Base-by-base conservation (phyloP, 1,140 invertebrate species). In the Dinoponera quadriceps region DNA sequence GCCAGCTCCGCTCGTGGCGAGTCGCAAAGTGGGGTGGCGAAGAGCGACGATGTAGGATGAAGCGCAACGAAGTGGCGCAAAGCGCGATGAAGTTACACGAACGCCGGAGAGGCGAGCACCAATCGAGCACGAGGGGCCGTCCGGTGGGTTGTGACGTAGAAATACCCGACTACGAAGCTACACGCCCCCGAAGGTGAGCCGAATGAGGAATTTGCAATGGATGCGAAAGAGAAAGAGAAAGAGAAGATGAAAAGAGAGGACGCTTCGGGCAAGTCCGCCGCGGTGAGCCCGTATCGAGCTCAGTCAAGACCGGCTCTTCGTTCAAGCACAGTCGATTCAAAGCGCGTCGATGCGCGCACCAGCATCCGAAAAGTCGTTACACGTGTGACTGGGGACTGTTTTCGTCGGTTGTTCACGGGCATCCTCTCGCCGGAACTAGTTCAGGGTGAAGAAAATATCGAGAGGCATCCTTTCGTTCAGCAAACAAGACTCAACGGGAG, bases 261-360 rank as follows among this genome's bases (percentile, higher is more conserved):
- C 68, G 27, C 57, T 55, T 68, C 63, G 16, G 9, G 55, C 63
- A 55, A 48, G 29, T 78, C 83, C 16, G 51, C 5, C 29, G 29
- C 2, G 5, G 29, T 5, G 5, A 5, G 2, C 5, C 29, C 29
- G 29, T 2, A 5, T 33, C 66, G 60, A 69, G 71, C 44, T 84
- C 83, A 86, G 75, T 84, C 71, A 14, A 51, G 73, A 71, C 84
- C 90, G 73, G 82, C 54, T 62, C 68, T 65, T n/a, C 77, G 63
- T 48, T 69, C 83, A 83, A 83, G 87, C 11, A 85, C 57, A 77
- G 86, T 88, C 51, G 20, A 49, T 16, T 18, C 38, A 44, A 44
- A 0, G 38, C 38, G 38, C 11, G 0, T 44, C 5, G 29, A 9
- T n/a, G n/a, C n/a, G 7, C 38, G 38, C 3, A 44, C 7, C 4